These are phyloP conservation scores for Orthonevra nobilis DNA, from an alignment of 2,888 invertebrate species.

Conservation along the genomic window DNA sequence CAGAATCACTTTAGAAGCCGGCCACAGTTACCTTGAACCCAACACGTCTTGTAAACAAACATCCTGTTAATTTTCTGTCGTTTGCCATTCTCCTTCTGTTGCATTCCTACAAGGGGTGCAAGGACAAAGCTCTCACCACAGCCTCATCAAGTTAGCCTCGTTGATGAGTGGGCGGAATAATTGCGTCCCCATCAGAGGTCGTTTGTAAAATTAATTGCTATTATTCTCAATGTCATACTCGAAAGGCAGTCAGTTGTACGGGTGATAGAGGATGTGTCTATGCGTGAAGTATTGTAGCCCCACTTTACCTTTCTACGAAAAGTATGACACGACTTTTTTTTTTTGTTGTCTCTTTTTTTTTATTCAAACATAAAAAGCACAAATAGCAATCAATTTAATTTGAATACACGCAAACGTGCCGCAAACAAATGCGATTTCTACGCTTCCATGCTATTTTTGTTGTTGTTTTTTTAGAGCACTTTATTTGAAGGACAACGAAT, in stretches of 20 bases:
- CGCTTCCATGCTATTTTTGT: not conserved
- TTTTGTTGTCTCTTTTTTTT: not conserved
- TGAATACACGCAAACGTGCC: constrained; percentile 28
- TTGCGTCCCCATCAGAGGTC: constrained; percentile 38
- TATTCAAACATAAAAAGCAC: not conserved
- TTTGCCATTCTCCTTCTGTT: too few species aligned
- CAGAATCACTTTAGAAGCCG: too few species aligned
- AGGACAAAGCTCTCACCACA: constrained; percentile 20
- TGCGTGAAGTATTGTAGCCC: not conserved
- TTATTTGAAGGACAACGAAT: constrained; percentile 9
- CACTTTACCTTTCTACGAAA: too few species aligned
- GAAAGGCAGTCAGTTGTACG: too few species aligned
- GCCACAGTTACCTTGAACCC: too few species aligned
- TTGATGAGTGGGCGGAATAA: constrained; percentile 38
- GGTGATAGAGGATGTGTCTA: too few species aligned
- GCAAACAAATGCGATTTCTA: constrained; percentile 16
- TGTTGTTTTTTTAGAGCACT: constrained; percentile 11
- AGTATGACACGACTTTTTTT: too few species aligned
- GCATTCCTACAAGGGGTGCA: too few species aligned
- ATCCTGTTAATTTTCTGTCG: too few species aligned
- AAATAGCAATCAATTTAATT: constrained; percentile 8
- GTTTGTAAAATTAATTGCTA: constrained; percentile 40
- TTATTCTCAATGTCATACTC: constrained; percentile 5
- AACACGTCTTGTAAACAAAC: too few species aligned
- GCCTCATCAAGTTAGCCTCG: not conserved